Base-by-base conservation (phyloP, 1,140 invertebrate genomes). In the Magallana ariakensis region DNA sequence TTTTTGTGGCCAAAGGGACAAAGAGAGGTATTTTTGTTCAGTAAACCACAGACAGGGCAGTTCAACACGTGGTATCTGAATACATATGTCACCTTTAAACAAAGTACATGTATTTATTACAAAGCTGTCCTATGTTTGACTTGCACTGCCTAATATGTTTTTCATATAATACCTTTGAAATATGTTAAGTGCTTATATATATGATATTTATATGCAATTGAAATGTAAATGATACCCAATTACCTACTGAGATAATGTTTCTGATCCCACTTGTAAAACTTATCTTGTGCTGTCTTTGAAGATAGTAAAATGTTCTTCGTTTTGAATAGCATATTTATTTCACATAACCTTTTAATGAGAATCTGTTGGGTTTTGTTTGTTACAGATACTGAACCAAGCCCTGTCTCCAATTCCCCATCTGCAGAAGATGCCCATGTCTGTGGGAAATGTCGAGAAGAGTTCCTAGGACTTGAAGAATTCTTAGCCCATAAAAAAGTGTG, bases 391-490 rank as follows among this genome's bases (percentile, higher is more conserved):
- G 87, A 87, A 15, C 57, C 66, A 16, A 84, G 80, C 53, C 53
- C 85, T 46, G 16, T 66, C 56, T 70, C 85, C 13, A 75, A 75
- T 82, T 22, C 88, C 19, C 66, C 82, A 15, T 26, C 57, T 60
- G 66, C 87, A 58, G 86, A 70, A 11, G 90, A 92, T 85, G 87
- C 89, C n/a, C 89, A 91, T 85, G 90, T 92, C n/a, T 92, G 92
- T 86, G 89, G 87, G 33, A 91, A 91, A 84, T 92, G 92, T 84
- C 82, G 90, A 8, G 90, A 88, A 87, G 89, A 92, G 85, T 92
- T 92, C 62, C 53, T 91, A 13, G 90, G 90, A 70, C 83, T 91
- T 54, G 85, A 85, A 15, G 87, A 91, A 56, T 91, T 92, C 70
- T 11, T 92, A 22, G 66, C 88, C 19, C 92, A 92, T 85, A 91